Percentiles rank a stretch among this genome's conserved stretches.
phyloP scores from a whole-genome alignment of 2,113 vertebrate species.

The Phaethon lepturus region DNA sequence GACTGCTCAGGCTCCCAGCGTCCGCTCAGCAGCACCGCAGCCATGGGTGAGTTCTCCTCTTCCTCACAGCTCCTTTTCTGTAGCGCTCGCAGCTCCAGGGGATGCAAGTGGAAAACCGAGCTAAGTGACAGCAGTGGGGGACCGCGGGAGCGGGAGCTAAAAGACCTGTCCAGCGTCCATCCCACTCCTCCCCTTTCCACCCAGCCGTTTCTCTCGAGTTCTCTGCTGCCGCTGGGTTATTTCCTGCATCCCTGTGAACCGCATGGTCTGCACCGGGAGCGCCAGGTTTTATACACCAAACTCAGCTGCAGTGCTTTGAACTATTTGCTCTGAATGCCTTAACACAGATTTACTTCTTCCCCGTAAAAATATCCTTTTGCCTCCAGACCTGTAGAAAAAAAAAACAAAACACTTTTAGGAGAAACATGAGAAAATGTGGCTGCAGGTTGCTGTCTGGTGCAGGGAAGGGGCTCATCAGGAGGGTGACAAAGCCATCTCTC shows the following conservation, averaged over 20 bases:
- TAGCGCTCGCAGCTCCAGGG: not conserved
- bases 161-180: rapidly evolving
- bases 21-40: not conserved
- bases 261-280: not conserved
- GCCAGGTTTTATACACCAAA: not conserved
- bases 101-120: not conserved
- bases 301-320: not conserved
- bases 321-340: not conserved
- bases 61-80: not conserved
- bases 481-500: not conserved
- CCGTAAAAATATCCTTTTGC: not conserved
- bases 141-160: not conserved
- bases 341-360: not conserved
- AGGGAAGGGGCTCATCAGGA: not conserved
- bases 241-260: not conserved
- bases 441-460: not conserved
- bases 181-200: not conserved
- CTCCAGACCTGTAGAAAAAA: not conserved
- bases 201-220: not conserved
- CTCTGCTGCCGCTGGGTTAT: not conserved
- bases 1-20: not conserved
- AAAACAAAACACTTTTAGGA: not conserved
- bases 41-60: not conserved
- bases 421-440: not conserved
- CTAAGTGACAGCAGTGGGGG: not conserved